Percentiles rank a stretch among this genome's conserved stretches.
Conservation (phyloP, 2,797 vertebrate genomes). For the Pitangus sulphuratus region DNA sequence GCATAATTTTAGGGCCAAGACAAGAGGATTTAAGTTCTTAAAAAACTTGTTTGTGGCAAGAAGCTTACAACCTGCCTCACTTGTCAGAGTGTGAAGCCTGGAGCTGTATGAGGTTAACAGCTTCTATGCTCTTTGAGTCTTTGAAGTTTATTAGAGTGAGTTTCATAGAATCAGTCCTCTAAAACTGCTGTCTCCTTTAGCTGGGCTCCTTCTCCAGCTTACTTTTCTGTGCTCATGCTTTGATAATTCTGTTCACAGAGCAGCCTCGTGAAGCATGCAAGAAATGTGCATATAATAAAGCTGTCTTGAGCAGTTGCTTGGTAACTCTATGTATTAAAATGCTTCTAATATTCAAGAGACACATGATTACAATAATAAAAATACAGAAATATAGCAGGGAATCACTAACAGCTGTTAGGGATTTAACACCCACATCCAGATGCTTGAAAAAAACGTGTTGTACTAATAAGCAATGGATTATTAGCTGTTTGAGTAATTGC, state of each 20-base stretch:
- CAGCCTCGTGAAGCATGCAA: not conserved
- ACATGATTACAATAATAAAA: constrained; percentile 38
- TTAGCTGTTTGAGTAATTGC: constrained; percentile 15
- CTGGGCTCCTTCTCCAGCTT: not conserved
- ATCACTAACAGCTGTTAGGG: constrained; percentile 45
- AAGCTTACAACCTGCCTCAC: not conserved
- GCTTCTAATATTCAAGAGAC: constrained; percentile 18
- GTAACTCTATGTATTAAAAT: constrained; percentile 44
- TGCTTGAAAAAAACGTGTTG: constrained; percentile 25
- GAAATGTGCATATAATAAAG: not conserved
- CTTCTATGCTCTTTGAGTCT: not conserved
- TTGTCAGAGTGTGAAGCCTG: not conserved
- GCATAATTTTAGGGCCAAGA: not conserved
- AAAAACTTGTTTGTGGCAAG: not conserved
- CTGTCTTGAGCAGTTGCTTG: constrained; percentile 37
- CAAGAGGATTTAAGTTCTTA: not conserved
- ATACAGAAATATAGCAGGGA: constrained; percentile 7
- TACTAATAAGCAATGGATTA: constrained; percentile 24
- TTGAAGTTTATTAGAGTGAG: not conserved
- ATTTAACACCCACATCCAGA: constrained; percentile 54
- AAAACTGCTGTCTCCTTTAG: not conserved
- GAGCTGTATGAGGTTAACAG: not conserved
- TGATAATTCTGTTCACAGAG: constrained; percentile 1
- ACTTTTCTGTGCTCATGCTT: not conserved
- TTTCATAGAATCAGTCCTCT: not conserved